Percentiles rank a stretch among this genome's conserved stretches.
Evolutionary conservation across 2,113 vertebrate species (phyloP).

Genomic region (Petrocephalus zakoni): DNA sequence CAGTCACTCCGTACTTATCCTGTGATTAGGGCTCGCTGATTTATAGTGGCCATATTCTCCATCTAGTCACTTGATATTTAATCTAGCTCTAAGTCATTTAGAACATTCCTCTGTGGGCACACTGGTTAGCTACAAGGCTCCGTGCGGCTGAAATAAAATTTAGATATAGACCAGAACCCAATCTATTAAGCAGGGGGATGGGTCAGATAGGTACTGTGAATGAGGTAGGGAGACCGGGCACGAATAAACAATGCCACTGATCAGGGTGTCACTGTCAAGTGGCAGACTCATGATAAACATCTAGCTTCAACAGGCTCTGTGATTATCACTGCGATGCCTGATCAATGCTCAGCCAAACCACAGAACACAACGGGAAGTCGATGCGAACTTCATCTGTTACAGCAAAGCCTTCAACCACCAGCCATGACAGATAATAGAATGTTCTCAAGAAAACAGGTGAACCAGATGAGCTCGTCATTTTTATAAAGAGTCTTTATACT

Average conservation of each 20-base stretch:
- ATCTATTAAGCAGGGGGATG: background rate
- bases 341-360: background rate
- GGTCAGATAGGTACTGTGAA: background rate
- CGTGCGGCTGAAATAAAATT: background rate
- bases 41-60: background rate
- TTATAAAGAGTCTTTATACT: background rate
- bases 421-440: background rate
- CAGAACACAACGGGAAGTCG: background rate
- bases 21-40: background rate
- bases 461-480: background rate
- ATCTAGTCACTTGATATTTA: conserved; percentile 19
- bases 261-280: background rate
- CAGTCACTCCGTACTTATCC: background rate
- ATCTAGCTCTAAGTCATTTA: conserved; percentile 6
- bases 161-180: background rate
- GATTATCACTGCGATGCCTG: background rate
- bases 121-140: background rate
- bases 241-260: background rate
- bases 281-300: background rate
- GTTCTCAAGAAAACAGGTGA: background rate
- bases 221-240: background rate
- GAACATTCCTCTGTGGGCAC: background rate
- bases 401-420: background rate
- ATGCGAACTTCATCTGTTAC: background rate
- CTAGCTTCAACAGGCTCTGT: background rate